phyloP scores from a whole-genome alignment of 2,797 vertebrate species.

The Phoebastria nigripes region DNA sequence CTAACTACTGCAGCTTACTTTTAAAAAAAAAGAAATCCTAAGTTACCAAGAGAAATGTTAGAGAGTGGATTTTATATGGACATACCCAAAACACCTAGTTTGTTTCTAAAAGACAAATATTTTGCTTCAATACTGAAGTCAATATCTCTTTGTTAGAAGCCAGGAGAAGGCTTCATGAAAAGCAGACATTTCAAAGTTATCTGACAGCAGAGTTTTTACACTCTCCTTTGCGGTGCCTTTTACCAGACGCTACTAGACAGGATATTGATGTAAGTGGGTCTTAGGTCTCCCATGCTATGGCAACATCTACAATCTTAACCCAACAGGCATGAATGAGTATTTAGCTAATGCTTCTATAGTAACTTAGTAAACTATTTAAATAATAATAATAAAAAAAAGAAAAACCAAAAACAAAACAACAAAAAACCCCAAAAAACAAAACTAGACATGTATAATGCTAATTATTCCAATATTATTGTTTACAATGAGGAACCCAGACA shows the following conservation, averaged over 20 bases:
- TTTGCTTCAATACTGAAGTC: background rate
- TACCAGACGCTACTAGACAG: background rate
- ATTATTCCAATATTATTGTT: background rate
- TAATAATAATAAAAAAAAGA: too few species aligned
- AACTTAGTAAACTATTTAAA: background rate
- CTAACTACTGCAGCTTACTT: background rate
- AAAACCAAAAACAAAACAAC: background rate
- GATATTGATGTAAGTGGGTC: background rate
- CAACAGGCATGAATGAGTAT: background rate
- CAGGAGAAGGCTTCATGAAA: background rate
- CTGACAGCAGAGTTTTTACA: background rate
- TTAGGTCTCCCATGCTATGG: background rate
- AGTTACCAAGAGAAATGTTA: background rate
- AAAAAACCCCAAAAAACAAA: background rate
- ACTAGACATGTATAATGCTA: background rate
- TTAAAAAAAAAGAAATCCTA: background rate
- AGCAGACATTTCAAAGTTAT: background rate
- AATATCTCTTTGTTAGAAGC: background rate
- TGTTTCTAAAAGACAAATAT: background rate
- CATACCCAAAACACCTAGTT: background rate
- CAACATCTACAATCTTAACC: background rate
- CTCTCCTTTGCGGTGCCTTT: background rate
- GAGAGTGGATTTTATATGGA: background rate
- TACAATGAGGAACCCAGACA: constrained; percentile 1
- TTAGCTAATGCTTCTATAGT: background rate